Percentiles rank a stretch among this genome's conserved stretches.
phyloP scores from a whole-genome alignment of 2,888 invertebrate genomes.

The Hirudinaria manillensis region DNA sequence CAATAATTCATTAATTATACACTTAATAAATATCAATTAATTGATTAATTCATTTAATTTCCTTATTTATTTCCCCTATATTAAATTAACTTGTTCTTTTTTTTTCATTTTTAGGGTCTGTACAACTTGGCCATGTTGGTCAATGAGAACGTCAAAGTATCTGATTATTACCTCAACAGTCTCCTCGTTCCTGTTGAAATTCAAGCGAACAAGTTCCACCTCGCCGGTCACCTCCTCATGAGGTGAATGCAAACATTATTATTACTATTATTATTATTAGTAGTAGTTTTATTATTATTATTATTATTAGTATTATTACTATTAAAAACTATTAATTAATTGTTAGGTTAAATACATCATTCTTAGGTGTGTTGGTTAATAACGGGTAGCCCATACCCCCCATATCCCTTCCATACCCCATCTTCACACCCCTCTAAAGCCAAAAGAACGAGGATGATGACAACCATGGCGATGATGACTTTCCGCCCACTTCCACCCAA shows the following conservation, averaged over 20 bases:
- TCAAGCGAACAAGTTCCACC: background rate
- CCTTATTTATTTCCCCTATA: too few relatives aligned
- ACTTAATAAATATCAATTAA: background rate
- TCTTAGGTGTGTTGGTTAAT: too few relatives aligned
- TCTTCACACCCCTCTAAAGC: too few relatives aligned
- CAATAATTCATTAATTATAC: background rate
- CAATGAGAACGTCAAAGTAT: background rate
- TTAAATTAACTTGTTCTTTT: too few relatives aligned
- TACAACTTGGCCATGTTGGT: constrained; percentile 24
- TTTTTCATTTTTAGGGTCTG: constrained; percentile 3
- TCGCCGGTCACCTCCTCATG: constrained; percentile 12
- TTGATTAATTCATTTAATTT: background rate
- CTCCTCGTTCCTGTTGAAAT: constrained; percentile 4
- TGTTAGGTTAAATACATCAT: too few relatives aligned
- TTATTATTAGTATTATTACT: background rate
- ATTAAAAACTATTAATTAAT: background rate
- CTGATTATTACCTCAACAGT: background rate
- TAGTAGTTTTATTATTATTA: background rate
- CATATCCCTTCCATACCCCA: too few relatives aligned
- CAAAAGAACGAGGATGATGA: too few relatives aligned
- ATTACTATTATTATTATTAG: background rate
- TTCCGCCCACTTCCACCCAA: too few relatives aligned
- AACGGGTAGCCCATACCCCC: too few relatives aligned
- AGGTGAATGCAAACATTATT: background rate
- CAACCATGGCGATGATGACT: too few relatives aligned